Evolutionary conservation across 2,888 invertebrate genomes (phyloP).

Genomic region (Idaea aversata): DNA sequence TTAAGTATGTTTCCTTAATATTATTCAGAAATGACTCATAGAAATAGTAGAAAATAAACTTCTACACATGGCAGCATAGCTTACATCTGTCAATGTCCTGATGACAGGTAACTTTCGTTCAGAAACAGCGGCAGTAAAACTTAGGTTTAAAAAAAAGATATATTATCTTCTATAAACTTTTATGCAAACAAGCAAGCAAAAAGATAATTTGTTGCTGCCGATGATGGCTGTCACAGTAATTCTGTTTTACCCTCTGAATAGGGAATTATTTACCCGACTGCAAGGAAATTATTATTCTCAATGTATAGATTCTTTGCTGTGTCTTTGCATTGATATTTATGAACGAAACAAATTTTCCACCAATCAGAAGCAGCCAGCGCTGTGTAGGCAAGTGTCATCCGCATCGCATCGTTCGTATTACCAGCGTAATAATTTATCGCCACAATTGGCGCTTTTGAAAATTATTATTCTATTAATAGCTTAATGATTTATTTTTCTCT

Average conservation of each 20-base stretch:
- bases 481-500: no score
- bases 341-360: constrained; percentile 53
- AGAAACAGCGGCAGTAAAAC: no score
- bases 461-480: background rate
- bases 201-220: no score
- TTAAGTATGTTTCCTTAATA: no score
- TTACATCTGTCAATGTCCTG: background rate
- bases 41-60: background rate
- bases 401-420: constrained; percentile 20
- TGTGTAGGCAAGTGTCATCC: constrained; percentile 72
- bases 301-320: no score
- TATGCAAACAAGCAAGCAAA: no score
- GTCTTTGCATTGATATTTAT: background rate
- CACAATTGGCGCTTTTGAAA: background rate
- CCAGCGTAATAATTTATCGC: background rate
- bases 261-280: no score
- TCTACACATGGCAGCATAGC: background rate
- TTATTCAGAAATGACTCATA: no score
- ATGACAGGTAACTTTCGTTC: background rate
- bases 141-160: background rate
- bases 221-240: no score
- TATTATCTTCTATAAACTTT: no score
- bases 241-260: no score
- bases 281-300: no score
- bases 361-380: constrained; percentile 77